These are phyloP conservation scores for Ptychobarbus kaznakovi DNA, from an alignment of 2,797 vertebrate species.

Conservation along the genomic window DNA sequence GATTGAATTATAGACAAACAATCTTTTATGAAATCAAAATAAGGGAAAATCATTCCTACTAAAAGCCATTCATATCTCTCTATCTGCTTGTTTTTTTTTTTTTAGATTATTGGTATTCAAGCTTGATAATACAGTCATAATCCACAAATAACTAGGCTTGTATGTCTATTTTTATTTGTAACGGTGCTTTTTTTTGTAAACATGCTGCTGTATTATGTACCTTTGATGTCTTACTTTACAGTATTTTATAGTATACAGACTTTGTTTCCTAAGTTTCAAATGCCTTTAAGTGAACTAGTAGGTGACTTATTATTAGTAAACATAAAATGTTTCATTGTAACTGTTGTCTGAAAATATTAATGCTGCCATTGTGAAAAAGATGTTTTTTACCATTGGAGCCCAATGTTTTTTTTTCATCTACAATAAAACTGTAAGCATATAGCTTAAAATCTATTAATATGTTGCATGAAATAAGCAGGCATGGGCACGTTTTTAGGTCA, in stretches of 20 bases:
- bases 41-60: slow-evolving; percentile 50
- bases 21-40: slow-evolving; percentile 53
- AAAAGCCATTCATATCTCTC: slow-evolving; percentile 56
- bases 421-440: background rate
- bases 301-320: slow-evolving; percentile 17
- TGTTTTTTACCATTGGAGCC: slow-evolving; percentile 8
- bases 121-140: slow-evolving; percentile 7
- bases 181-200: slow-evolving; percentile 38
- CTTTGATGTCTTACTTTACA: slow-evolving; percentile 47
- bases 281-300: slow-evolving; percentile 52
- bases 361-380: slow-evolving; percentile 19
- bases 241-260: slow-evolving; percentile 38
- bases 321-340: background rate
- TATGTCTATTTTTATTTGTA: background rate
- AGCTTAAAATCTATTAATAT: slow-evolving; percentile 28
- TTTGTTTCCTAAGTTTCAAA: slow-evolving; percentile 39
- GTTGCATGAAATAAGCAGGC: slow-evolving; percentile 39
- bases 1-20: slow-evolving; percentile 61
- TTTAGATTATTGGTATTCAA: slow-evolving; percentile 25
- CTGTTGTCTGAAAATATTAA: slow-evolving; percentile 19
- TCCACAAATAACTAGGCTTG: background rate
- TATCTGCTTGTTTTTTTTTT: background rate
- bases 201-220: slow-evolving; percentile 53
- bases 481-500: slow-evolving; percentile 19
- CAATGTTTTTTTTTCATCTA: slow-evolving; percentile 11